A percentile compares a stretch with the other conserved stretches of the same genome.
Evolutionary conservation across 64 coral and sea anemone species (phyloP).

Genomic region (Montipora sp.): DNA sequence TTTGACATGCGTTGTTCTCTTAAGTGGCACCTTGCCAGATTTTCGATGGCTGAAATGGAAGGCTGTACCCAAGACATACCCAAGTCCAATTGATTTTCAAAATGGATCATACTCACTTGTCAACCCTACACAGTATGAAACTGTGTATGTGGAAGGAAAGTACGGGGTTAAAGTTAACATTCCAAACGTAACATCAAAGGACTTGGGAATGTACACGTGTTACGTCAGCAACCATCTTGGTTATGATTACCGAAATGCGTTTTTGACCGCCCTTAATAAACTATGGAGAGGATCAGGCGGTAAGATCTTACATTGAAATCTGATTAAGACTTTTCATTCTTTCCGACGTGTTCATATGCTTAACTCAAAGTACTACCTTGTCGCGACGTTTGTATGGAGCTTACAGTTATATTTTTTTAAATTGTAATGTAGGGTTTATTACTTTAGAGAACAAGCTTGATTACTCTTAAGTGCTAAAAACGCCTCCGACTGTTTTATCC

Average conservation of each 20-base stretch:
- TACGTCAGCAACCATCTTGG: constrained; percentile 71
- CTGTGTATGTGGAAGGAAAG: constrained; percentile 49
- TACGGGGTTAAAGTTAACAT: constrained; percentile 51
- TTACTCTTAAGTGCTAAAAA: neutral
- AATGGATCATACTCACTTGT: constrained; percentile 61
- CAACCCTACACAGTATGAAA: constrained; percentile 66
- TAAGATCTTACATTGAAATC: constrained; percentile 2
- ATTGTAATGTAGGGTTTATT: neutral
- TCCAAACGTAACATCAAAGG: constrained; percentile 9
- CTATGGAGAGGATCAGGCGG: neutral
- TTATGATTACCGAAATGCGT: constrained; percentile 63
- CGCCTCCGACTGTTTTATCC: neutral
- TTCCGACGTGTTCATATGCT: neutral
- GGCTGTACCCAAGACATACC: constrained; percentile 15
- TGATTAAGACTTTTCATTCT: neutral
- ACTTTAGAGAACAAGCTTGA: neutral
- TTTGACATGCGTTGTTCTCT: constrained; percentile 67
- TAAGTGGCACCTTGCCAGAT: constrained; percentile 67
- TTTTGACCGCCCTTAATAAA: constrained; percentile 9
- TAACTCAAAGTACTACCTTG: neutral
- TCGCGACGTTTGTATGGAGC: neutral
- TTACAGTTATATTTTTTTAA: neutral
- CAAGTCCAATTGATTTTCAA: constrained; percentile 38
- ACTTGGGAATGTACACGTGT: constrained; percentile 73
- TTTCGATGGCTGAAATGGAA: constrained; percentile 77